Conservation (phyloP, 2,113 vertebrate species). For the Otocyon megalotis region DNA sequence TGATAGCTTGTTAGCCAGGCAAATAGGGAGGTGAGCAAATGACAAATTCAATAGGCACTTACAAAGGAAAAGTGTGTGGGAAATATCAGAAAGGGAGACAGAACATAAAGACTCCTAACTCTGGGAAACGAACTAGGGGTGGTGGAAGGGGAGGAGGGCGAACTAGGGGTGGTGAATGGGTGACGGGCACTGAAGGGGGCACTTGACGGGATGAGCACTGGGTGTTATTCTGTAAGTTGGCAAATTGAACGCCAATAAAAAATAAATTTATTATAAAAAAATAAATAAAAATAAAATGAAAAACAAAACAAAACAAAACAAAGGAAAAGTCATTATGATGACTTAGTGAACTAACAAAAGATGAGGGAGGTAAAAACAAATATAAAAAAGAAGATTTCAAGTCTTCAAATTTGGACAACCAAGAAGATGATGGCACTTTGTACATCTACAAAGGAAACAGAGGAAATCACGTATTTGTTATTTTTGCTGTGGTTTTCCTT, state of each 20-base stretch:
- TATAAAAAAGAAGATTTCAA: background rate
- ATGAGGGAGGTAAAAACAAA: background rate
- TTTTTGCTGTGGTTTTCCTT: background rate
- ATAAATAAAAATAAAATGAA: too few relatives aligned
- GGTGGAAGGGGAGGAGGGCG: too few relatives aligned
- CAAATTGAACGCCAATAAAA: too few relatives aligned
- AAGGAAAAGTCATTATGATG: background rate
- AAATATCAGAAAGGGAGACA: too few relatives aligned
- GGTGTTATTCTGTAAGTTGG: too few relatives aligned
- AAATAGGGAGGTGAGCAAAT: background rate
- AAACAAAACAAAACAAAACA: too few relatives aligned
- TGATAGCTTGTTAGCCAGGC: background rate
- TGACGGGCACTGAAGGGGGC: too few relatives aligned
- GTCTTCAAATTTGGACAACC: background rate
- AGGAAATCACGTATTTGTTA: background rate
- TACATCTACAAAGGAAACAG: background rate
- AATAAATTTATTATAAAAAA: too few relatives aligned
- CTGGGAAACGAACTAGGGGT: too few relatives aligned
- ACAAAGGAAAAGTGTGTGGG: background rate
- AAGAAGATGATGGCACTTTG: background rate
- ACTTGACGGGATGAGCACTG: too few relatives aligned
- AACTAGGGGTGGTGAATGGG: too few relatives aligned
- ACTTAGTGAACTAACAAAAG: background rate
- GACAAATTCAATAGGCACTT: background rate
- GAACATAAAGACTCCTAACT: too few relatives aligned